A percentile compares a stretch with the other conserved stretches of the same genome.
phyloP scores from a whole-genome alignment of 2,888 invertebrate genomes.

The Carcina quercana region DNA sequence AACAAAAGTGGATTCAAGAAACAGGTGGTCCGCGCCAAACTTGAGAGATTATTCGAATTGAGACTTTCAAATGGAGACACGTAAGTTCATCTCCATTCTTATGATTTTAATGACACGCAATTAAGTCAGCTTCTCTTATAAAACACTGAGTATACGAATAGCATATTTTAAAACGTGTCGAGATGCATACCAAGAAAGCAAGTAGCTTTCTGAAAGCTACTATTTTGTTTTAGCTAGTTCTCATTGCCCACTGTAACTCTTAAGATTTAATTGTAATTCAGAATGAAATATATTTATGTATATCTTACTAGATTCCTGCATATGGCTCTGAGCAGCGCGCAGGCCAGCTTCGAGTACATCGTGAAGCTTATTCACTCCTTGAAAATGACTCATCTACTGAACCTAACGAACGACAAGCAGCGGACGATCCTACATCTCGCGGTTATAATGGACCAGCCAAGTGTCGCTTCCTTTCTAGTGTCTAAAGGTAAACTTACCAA shows the following conservation, averaged over 20 bases:
- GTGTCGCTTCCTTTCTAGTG: slow-evolving; percentile 37
- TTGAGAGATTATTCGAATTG: slow-evolving; percentile 49
- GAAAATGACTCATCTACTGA: slow-evolving; percentile 53
- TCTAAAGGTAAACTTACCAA: slow-evolving; percentile 40
- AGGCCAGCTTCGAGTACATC: slow-evolving; percentile 46
- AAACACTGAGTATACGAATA: too few relatives aligned
- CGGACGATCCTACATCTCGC: slow-evolving; percentile 72
- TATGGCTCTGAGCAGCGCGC: slow-evolving; percentile 60
- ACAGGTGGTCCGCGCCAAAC: slow-evolving; percentile 33
- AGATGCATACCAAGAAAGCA: too few relatives aligned
- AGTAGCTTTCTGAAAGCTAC: too few relatives aligned
- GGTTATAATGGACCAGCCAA: slow-evolving; percentile 39
- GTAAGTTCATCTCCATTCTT: too few relatives aligned
- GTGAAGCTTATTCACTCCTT: slow-evolving; percentile 48
- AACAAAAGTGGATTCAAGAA: slow-evolving; percentile 40
- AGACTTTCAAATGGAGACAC: slow-evolving; percentile 59
- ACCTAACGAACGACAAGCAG: slow-evolving; percentile 65
- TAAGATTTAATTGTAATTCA: too few relatives aligned
- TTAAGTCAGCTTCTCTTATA: too few relatives aligned
- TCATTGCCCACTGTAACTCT: too few relatives aligned
- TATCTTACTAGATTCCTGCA: slow-evolving; percentile 60
- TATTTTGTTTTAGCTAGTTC: too few relatives aligned
- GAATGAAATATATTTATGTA: background rate
- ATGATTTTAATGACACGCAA: background rate
- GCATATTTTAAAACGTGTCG: too few relatives aligned